A percentile compares a stretch with the other conserved stretches of the same genome.
Conservation (phyloP, 2,797 vertebrate genomes). For the Alouatta caraya region DNA sequence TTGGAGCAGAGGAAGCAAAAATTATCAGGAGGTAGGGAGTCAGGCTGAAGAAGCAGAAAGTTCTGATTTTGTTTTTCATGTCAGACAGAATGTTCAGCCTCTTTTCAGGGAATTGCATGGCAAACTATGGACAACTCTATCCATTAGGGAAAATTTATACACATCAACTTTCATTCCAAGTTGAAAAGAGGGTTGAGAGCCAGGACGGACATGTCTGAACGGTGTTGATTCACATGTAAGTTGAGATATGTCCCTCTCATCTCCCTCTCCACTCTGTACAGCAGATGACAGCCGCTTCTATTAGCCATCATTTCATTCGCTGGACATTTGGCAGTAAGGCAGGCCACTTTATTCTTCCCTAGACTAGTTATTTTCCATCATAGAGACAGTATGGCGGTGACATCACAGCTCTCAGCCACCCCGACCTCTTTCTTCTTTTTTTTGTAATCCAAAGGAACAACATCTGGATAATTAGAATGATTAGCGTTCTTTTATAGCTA, state of each 20-base stretch:
- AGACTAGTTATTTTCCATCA: conserved; percentile 1
- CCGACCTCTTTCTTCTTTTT: not conserved
- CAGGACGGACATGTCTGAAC: not conserved
- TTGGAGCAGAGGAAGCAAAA: not conserved
- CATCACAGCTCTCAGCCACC: not conserved
- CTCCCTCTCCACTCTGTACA: not conserved
- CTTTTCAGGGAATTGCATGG: not conserved
- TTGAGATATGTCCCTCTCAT: not conserved
- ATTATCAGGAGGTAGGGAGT: not conserved
- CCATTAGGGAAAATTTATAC: conserved; percentile 40
- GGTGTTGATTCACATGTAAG: not conserved
- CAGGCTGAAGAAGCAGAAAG: not conserved
- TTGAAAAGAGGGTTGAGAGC: conserved; percentile 5
- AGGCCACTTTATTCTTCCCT: conserved; percentile 8
- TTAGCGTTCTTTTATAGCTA: conserved; percentile 48
- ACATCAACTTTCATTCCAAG: not conserved
- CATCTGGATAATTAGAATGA: conserved; percentile 72
- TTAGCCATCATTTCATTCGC: not conserved
- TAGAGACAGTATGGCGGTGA: not conserved
- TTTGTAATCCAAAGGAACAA: conserved; percentile 38
- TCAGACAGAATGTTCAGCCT: not conserved
- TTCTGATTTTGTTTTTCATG: conserved; percentile 45
- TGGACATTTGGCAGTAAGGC: not conserved
- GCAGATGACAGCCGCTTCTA: not conserved
- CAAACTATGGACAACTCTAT: not conserved